A percentile compares a stretch with the other conserved stretches of the same genome.
Conservation (phyloP, 1,140 invertebrate genomes). For the Drosophila orosa region DNA sequence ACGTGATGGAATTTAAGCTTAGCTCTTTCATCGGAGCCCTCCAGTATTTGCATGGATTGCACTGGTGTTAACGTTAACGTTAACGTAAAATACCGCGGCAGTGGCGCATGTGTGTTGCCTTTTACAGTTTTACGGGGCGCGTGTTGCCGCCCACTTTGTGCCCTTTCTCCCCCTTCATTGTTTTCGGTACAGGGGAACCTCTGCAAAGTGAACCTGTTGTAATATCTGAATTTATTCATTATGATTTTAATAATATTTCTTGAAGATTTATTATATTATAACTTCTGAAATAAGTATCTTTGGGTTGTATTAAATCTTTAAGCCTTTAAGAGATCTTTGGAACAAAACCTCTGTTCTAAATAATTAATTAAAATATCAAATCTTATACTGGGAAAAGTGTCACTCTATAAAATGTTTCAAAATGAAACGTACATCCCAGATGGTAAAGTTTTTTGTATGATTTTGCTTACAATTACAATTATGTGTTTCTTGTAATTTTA, state of each 20-base stretch:
- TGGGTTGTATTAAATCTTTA: no score
- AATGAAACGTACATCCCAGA: no score
- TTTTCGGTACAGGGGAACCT: slow-evolving; percentile 10
- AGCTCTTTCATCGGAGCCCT: slow-evolving; percentile 42
- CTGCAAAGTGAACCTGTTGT: background rate
- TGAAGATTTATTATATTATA: background rate
- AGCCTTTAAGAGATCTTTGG: no score
- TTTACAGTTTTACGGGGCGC: slow-evolving; percentile 36
- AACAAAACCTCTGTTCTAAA: no score
- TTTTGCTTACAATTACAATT: no score
- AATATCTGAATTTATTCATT: background rate
- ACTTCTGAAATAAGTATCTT: no score
- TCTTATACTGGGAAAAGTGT: no score
- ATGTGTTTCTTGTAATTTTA: no score
- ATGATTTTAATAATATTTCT: background rate
- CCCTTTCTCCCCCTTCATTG: background rate
- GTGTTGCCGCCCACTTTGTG: slow-evolving; percentile 12
- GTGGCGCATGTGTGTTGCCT: slow-evolving; percentile 16
- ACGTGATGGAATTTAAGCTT: slow-evolving; percentile 76
- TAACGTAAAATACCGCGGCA: slow-evolving; percentile 24
- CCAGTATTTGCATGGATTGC: slow-evolving; percentile 72
- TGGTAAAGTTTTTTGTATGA: no score
- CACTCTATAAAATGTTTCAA: no score
- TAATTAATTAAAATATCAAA: no score
- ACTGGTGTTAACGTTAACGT: slow-evolving; percentile 50